Evolutionary conservation across 2,797 vertebrate genomes (phyloP).

Genomic region (Furcifer pardalis): DNA sequence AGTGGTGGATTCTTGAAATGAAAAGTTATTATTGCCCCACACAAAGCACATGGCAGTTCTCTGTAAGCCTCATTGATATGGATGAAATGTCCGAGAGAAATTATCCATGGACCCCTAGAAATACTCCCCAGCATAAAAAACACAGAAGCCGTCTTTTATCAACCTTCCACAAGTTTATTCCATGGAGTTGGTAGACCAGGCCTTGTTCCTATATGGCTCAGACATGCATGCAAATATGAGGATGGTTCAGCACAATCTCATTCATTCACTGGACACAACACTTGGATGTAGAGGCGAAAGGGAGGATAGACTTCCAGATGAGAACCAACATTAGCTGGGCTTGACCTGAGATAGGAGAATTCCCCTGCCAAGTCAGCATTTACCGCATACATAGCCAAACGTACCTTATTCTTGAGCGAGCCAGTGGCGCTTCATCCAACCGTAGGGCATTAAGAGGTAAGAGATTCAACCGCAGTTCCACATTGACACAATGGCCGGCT

Average conservation of each 20-base stretch:
- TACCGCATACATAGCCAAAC: neutral
- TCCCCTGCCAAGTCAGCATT: neutral
- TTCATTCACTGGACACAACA: neutral
- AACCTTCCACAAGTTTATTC: constrained; percentile 12
- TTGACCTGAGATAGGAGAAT: neutral
- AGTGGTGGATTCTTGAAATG: neutral
- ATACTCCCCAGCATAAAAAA: neutral
- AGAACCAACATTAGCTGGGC: neutral
- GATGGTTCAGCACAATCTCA: neutral
- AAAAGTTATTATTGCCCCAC: neutral
- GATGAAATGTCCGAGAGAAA: neutral
- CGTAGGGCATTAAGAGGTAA: neutral
- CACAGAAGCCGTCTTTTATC: neutral
- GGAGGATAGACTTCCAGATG: neutral
- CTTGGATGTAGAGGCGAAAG: neutral
- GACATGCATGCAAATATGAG: constrained; percentile 10
- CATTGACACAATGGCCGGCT: neutral
- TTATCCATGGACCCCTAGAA: neutral
- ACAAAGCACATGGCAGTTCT: neutral
- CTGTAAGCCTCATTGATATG: neutral
- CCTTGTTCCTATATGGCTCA: constrained; percentile 12
- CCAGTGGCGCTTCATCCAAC: neutral
- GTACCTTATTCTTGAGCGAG: neutral
- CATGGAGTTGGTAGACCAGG: neutral
- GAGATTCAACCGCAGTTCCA: neutral